Evolutionary conservation across 2,888 invertebrate species (phyloP), one percentile per base, ranked within the genome.

Genomic region (Spisula solida): DNA sequence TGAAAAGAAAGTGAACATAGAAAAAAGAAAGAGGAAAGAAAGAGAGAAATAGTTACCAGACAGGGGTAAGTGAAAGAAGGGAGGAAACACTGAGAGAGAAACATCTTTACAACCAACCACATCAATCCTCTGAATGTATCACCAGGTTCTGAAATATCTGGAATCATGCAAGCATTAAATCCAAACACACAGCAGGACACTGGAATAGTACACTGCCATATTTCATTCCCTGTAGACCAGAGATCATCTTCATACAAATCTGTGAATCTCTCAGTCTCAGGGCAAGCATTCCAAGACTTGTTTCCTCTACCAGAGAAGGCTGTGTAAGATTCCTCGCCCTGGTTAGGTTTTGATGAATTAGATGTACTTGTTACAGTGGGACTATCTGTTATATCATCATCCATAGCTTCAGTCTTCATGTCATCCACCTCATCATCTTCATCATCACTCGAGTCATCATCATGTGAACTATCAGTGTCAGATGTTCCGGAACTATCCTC

Each of bases 231-330:
- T 16, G 14, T 10, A 6, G 31, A 16, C 31, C 31, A 12, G 12
- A 75, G 75, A 75, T 75, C 75, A 34, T 25, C 4, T 10, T 80
- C 48, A 2, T 25, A 41, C 2, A 25, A n/a, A 4, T 31, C 14
- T 75, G 18, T 25, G 41, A 29, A 78, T 51, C 29, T 25, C 31
- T 55, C 78, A 29, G 20, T 25, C n/a, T 25, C 14, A 31, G 85
- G 88, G 20, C 56, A 41, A 34, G 88, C 88, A 88, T 88, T 88
- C 85, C 85, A 88, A 4, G 88, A 88, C n/a, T 41, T 47, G 47
- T 88, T 88, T 56, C 85, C 85, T 78, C 75, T 75, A 4, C 85
- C 85, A 47, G 78, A 81, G 70, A 88, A 85, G 1, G 80, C 80
- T 18, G 51, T 60, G 60, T 56, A 75, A n/a, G 34, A 75, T 12